A percentile compares a stretch with the other conserved stretches of the same genome.
Evolutionary conservation across 2,113 vertebrate species (phyloP).

Genomic region (Gopherus flavomarginatus): DNA sequence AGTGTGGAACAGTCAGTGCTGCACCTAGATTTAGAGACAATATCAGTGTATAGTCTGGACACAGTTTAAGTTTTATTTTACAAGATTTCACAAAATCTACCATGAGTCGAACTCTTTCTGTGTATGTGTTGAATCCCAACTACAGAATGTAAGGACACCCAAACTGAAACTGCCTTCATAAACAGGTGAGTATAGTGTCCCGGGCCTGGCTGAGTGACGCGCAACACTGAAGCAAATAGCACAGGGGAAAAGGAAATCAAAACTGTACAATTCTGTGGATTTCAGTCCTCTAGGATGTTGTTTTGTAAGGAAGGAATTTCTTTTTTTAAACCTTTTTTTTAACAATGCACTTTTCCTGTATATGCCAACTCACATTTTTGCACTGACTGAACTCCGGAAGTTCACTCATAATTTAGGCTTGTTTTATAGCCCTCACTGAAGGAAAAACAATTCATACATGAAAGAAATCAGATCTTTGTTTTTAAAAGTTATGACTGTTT

Average conservation of each 20-base stretch:
- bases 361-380: neutral
- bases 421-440: neutral
- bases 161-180: neutral
- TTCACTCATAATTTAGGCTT: neutral
- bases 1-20: neutral
- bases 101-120: neutral
- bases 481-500: neutral
- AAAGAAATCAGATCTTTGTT: rapidly evolving
- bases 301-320: neutral
- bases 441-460: neutral
- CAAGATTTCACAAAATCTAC: neutral
- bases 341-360: neutral
- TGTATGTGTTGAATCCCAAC: neutral
- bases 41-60: neutral
- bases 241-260: neutral
- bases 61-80: neutral
- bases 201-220: neutral
- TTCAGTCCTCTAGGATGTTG: neutral
- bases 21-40: neutral
- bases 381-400: neutral
- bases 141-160: neutral
- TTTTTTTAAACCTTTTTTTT: neutral
- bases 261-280: neutral
- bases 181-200: neutral
- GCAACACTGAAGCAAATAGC: neutral